phyloP scores from a whole-genome alignment of 2,113 vertebrate species.

The Sphaerodactylus townsendi region DNA sequence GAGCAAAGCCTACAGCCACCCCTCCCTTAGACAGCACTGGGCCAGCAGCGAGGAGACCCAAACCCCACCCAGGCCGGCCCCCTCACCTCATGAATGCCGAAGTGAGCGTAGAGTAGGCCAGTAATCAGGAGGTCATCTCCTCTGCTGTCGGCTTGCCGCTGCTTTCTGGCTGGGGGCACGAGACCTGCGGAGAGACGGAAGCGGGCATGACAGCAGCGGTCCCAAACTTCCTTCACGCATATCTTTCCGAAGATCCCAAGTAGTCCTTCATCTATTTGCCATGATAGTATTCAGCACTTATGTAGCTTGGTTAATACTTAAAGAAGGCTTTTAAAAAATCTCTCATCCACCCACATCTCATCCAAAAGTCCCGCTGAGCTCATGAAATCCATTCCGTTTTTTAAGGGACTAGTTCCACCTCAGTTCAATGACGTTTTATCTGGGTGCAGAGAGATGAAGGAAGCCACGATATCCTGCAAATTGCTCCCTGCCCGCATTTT shows the following conservation, averaged over 20 bases:
- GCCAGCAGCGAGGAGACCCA: not conserved
- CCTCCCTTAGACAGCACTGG: not conserved
- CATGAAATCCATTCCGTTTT: not conserved
- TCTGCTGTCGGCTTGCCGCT: constrained; percentile 87
- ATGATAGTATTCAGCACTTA: too few species aligned
- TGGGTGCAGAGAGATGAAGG: not conserved
- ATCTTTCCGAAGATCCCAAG: not conserved
- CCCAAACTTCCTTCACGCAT: not conserved
- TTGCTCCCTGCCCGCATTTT: not conserved
- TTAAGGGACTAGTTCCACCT: not conserved
- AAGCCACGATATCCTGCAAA: not conserved
- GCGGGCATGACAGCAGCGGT: not conserved
- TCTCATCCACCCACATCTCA: not conserved
- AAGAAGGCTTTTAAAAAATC: not conserved
- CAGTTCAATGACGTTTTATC: not conserved
- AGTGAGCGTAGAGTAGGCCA: constrained; percentile 96
- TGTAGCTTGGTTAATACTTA: not conserved
- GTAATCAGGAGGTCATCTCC: constrained; percentile 95
- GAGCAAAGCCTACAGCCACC: not conserved
- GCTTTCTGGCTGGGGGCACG: constrained; percentile 80
- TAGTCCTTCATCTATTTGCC: too few species aligned
- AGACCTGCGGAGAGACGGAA: constrained; percentile 72
- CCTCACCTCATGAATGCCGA: constrained; percentile 91
- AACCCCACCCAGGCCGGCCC: not conserved
- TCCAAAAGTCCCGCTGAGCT: not conserved